A percentile compares a stretch with the other conserved stretches of the same genome.
Conservation (phyloP, 2,797 vertebrate species). For the Cichlasoma orientale region DNA sequence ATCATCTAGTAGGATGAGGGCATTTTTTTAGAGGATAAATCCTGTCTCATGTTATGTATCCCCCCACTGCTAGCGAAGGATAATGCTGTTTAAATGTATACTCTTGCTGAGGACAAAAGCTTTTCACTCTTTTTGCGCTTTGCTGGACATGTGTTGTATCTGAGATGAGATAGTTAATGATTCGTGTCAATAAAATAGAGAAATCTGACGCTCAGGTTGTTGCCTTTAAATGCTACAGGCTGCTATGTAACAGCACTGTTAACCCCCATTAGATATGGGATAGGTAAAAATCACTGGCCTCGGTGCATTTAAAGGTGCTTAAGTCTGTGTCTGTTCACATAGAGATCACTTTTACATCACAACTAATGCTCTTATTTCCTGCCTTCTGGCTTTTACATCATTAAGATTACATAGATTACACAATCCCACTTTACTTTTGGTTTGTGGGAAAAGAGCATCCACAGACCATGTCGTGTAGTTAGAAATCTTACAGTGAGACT, state of each 20-base stretch:
- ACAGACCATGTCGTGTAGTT: not conserved
- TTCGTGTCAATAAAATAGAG: conserved; percentile 86
- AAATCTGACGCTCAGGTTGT: conserved; percentile 54
- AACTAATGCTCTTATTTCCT: conserved; percentile 22
- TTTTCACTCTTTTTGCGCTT: conserved; percentile 88
- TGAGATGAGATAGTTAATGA: conserved; percentile 88
- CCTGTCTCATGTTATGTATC: conserved; percentile 55
- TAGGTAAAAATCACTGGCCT: not conserved
- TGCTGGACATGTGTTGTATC: conserved; percentile 89
- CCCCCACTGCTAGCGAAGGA: conserved; percentile 62
- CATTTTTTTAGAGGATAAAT: conserved; percentile 39
- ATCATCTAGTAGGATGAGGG: conserved; percentile 36
- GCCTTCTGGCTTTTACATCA: not conserved
- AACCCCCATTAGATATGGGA: not conserved
- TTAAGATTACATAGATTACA: not conserved
- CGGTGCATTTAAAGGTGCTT: not conserved
- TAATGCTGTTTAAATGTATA: conserved; percentile 75
- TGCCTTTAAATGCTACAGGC: conserved; percentile 29
- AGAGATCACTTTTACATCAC: not conserved
- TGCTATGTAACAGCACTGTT: not conserved
- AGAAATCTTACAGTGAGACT: not conserved
- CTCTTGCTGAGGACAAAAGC: conserved; percentile 82
- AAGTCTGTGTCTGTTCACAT: not conserved
- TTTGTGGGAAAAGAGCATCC: not conserved
- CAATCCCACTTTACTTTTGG: not conserved